A percentile compares a stretch with the other conserved stretches of the same genome.
These are phyloP conservation scores for Yasuhikotakia modesta DNA, from an alignment of 2,797 vertebrate species.

Conservation along the genomic window DNA sequence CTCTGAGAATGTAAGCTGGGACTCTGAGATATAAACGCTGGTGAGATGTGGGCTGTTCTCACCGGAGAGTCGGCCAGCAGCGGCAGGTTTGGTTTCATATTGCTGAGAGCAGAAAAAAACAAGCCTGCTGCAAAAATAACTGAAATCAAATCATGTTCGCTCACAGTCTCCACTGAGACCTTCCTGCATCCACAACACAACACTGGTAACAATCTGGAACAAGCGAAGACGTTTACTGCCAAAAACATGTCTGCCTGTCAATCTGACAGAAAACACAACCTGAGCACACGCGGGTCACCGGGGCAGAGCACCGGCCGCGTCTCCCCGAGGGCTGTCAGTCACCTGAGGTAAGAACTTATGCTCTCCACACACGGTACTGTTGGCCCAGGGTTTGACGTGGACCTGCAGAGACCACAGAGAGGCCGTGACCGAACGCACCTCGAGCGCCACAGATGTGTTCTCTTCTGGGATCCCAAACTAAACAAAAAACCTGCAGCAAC, in stretches of 20 bases:
- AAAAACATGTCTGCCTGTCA: slow-evolving; percentile 46
- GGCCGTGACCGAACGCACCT: slow-evolving; percentile 17
- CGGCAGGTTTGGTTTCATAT: slow-evolving; percentile 54
- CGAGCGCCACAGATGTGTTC: slow-evolving; percentile 29
- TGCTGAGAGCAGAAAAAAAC: slow-evolving; percentile 34
- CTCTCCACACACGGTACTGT: too few species aligned
- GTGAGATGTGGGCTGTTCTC: slow-evolving; percentile 45
- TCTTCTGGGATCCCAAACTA: background rate
- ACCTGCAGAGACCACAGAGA: background rate
- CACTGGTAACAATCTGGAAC: slow-evolving; percentile 50
- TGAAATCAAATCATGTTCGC: slow-evolving; percentile 50
- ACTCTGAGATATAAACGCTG: slow-evolving; percentile 11
- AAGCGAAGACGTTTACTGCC: slow-evolving; percentile 46
- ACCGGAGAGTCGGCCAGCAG: slow-evolving; percentile 26
- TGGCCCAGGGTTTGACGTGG: slow-evolving; percentile 8
- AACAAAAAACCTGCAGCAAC: background rate
- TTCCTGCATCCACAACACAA: slow-evolving; percentile 46
- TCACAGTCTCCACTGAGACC: slow-evolving; percentile 46
- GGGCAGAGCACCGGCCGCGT: slow-evolving; percentile 8
- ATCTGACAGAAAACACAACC: slow-evolving; percentile 52
- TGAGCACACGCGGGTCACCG: slow-evolving; percentile 22
- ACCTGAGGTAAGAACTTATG: too few species aligned
- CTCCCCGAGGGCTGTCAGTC: slow-evolving; percentile 1
- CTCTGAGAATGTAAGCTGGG: slow-evolving; percentile 8
- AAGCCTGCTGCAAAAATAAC: slow-evolving; percentile 43